Base-by-base conservation (phyloP, 2,797 vertebrate genomes). In the Oceanodroma leucorhoa region DNA sequence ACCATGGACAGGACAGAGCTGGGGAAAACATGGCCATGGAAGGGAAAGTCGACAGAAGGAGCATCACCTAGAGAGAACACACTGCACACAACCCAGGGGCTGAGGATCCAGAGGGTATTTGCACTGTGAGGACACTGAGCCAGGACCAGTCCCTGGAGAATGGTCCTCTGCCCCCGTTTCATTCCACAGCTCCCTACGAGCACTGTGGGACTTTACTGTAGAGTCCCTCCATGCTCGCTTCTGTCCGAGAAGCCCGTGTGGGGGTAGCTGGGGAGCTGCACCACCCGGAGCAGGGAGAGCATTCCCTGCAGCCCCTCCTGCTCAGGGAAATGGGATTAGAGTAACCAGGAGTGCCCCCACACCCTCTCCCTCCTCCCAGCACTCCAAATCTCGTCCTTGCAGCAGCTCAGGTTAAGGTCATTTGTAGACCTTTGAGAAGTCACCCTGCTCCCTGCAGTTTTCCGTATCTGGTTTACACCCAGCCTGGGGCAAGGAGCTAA, bases 1-100 rank as follows among this genome's bases (percentile, higher is more conserved):
- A 90, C 22, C 81, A 65, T 3, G 36, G 76, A 94, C 62, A 80
- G 27, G 23, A 94, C 79, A 96, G 57, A 94, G 87, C 85, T 84
- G 50, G 61, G 92, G 76, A 84, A 95, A 95, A 89, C 58, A 51
- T 11, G 86, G 81, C 84, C 61, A 29, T 36, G 84, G 90, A 89
- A 62, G 78, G 78, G 48, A 88, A 6, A 81, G 62, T 2, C 81
- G 58, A 89, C 24, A 83, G 90, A 72, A 87, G 77, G 83, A 93
- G 64, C 38, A 46, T 54, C 79, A 50, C 3, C 1, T 29, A 87
- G 60, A 62, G 53, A 90, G 34, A 51, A 66, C 60, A 76, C 53
- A 54, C 78, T 32, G 55, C 72, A 81, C 72, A 6, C 51, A 76
- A 32, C 32, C 43, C 36, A 36, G 48, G 69, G 76, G 24, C 65